phyloP scores from a whole-genome alignment of 1,140 invertebrate genomes.

The Stegodyphus mimosarum region DNA sequence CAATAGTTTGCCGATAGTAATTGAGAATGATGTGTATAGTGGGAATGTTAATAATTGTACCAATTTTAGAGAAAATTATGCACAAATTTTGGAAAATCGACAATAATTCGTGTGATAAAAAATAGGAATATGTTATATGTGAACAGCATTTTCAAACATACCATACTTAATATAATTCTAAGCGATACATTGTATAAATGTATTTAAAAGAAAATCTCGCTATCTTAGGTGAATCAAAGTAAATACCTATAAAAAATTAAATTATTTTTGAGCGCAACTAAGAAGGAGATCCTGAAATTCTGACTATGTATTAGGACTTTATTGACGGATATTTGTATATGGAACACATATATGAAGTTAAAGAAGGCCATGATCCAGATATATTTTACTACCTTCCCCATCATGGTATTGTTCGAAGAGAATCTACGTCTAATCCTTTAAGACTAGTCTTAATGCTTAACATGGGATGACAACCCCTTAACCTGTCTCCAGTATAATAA shows the following conservation, averaged over 20 bases:
- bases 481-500: not conserved
- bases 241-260: not conserved
- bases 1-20: not conserved
- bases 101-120: not conserved
- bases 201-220: not conserved
- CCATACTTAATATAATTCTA: not conserved
- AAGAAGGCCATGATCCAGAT: not conserved
- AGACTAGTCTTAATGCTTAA: not conserved
- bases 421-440: not conserved
- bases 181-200: not conserved
- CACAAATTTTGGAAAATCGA: not conserved
- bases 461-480: not conserved
- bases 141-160: not conserved
- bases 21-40: not conserved
- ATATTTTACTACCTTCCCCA: not conserved
- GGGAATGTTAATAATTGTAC: not conserved
- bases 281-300: not conserved
- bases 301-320: not conserved
- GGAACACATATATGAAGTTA: not conserved
- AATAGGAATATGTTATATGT: not conserved
- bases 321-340: not conserved
- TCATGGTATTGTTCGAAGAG: not conserved
- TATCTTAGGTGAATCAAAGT: not conserved
- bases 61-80: not conserved
- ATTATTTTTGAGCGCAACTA: not conserved